Evolutionary conservation across 2,888 invertebrate species (phyloP), one percentile per base, ranked within the genome.

Genomic region (Ectemnius continuus): DNA sequence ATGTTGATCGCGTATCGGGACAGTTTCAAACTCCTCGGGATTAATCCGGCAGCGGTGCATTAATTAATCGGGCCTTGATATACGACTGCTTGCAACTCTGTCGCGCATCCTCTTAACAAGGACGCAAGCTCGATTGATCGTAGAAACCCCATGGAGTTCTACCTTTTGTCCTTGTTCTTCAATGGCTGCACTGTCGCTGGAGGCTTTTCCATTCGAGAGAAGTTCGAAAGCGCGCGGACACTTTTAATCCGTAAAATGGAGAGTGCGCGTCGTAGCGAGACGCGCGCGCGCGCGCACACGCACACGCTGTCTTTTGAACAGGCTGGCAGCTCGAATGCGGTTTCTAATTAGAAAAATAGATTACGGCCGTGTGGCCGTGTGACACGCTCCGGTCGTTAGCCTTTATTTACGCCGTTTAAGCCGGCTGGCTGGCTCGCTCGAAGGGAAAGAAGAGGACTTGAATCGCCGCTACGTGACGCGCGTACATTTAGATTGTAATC

Each of bases 381-480:
- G 36, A 36, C 36, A 36, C 36, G 36, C 52, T 52, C 4, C n/a
- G n/a, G 16, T 52, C 52, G 52, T 14, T 57, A 26, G 62, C 62
- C 62, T 68, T 56, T 56, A 57, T 62, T 68, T 56, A 61, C 67
- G 8, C 8, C 60, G 18, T 60, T 75, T 68, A 68, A 61, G 52
- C 20, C 14, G 28, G 46, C 56, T 11, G 36, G 36, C 36, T 36
- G 4, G 26, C 47, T 8, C 23, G 26, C 47, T 8, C 23, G 18
- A 46, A 20, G n/a, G 16, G 28, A 8, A 65, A 80, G 67, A 66
- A 80, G 75, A 68, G 67, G 48, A 18, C 56, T 77, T 67, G 65
- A 72, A 80, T 72, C 48, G 63, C 81, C 62, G 70, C 72, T 58
- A 65, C 75, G 69, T 75, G 76, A 80, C 59, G n/a, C 48, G 36